Percentiles rank a stretch among this genome's conserved stretches.
Evolutionary conservation across 2,113 vertebrate genomes (phyloP).

Genomic region (Chauna torquata): DNA sequence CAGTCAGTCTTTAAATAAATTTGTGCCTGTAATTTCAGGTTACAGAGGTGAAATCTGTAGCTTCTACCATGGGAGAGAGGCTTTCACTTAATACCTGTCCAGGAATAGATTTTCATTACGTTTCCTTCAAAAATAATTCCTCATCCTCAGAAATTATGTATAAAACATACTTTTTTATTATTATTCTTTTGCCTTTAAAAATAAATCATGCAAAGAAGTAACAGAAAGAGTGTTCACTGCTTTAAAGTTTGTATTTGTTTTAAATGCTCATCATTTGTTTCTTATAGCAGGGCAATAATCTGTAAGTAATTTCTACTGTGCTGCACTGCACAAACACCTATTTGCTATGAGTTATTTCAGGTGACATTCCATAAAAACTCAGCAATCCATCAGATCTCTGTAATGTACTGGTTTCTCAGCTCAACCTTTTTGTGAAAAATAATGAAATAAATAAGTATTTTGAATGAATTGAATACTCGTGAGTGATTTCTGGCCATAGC

Average conservation of each 20-base stretch:
- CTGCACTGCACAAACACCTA: background rate
- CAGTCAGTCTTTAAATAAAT: background rate
- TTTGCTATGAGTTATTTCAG: constrained; percentile 57
- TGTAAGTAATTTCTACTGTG: constrained; percentile 8
- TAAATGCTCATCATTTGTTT: constrained; percentile 39
- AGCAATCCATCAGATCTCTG: constrained; percentile 38
- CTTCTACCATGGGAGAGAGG: background rate
- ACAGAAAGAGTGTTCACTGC: background rate
- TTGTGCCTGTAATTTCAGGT: background rate
- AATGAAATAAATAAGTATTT: background rate
- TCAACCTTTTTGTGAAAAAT: background rate
- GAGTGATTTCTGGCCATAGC: background rate
- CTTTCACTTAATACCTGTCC: background rate
- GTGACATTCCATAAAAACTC: constrained; percentile 36
- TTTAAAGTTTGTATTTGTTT: constrained; percentile 29
- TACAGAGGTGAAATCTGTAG: background rate
- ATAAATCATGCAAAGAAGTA: background rate
- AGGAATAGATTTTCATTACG: background rate
- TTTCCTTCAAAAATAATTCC: background rate
- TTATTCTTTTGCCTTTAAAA: background rate
- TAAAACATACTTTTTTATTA: background rate
- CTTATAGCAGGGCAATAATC: background rate
- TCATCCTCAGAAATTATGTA: background rate
- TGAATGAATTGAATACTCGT: background rate
- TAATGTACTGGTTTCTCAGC: background rate